Evolutionary conservation across 1,140 invertebrate species (phyloP), one percentile per base, ranked within the genome.

Genomic region (Meteorus sp.): DNA sequence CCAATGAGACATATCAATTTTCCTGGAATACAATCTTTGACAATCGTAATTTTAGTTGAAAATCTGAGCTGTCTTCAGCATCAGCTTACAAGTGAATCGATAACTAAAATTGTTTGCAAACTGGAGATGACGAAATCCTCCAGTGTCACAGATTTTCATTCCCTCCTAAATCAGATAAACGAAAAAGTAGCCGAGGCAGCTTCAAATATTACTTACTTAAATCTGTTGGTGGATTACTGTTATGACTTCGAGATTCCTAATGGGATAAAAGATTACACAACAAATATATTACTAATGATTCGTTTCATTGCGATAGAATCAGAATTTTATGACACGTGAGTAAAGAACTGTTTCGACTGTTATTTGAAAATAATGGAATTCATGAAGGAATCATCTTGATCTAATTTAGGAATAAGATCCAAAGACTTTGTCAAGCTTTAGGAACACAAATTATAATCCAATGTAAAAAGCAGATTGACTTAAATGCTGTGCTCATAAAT

Each of bases 281-380:
- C 86, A 0, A 82, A 86, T 54, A 89, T 94, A 43, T 81, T 95
- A 1, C 84, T 90, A 60, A 72, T 89, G 1, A 86, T 94, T 51
- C 82, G 90, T 63, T 89, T 89, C 51, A 91, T 95, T 66, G 93
- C 90, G 89, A 78, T 85, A 59, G 86, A 93, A 66, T 94, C 92
- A 0, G 85, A 88, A 2, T 90, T 86, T 70, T 95, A 91, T 65
- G 91, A 89, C 0, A 23, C 33, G 68, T 70, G 61, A 59, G 45
- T 53, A 13, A 9, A 29, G n/a, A n/a, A n/a, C n/a, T n/a, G n/a
- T n/a, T n/a, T n/a, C n/a, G n/a, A n/a, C n/a, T n/a, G n/a, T n/a
- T n/a, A n/a, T n/a, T n/a, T n/a, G n/a, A n/a, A n/a, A n/a, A n/a
- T n/a, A n/a, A n/a, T n/a, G n/a, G n/a, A n/a, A 22, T 13, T 11